phyloP scores from a whole-genome alignment of 2,888 invertebrate genomes.

The Anodontia alba region DNA sequence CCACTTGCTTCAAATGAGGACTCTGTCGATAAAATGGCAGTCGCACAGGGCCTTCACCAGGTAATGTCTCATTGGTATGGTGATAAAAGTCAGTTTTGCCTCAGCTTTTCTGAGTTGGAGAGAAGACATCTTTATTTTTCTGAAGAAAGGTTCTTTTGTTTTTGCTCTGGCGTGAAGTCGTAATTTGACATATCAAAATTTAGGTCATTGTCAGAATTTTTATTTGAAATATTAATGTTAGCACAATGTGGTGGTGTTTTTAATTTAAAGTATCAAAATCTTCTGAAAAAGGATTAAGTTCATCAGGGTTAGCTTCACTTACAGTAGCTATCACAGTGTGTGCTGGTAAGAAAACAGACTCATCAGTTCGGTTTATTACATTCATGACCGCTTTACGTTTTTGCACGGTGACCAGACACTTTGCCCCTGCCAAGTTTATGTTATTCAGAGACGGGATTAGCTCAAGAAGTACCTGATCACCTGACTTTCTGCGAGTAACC shows the following conservation, averaged over 20 bases:
- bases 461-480: not conserved
- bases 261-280: not conserved
- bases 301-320: not conserved
- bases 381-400: not conserved
- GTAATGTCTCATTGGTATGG: constrained; percentile 41
- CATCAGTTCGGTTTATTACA: not conserved
- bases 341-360: not conserved
- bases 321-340: not conserved
- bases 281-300: not conserved
- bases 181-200: not conserved
- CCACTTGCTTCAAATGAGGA: not conserved
- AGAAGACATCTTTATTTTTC: not conserved
- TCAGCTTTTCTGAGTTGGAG: not conserved
- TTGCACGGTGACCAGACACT: not conserved
- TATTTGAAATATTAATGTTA: not conserved
- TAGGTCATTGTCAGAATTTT: not conserved
- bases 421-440: not conserved
- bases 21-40: constrained; percentile 14
- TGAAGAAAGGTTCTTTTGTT: not conserved
- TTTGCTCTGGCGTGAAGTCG: not conserved
- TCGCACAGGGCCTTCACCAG: constrained; percentile 31
- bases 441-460: not conserved
- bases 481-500: not conserved
- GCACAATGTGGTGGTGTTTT: not conserved
- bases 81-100: not conserved